A percentile compares a stretch with the other conserved stretches of the same genome.
Evolutionary conservation across 2,888 invertebrate genomes (phyloP).

Genomic region (Polydrusus pterygomalis): DNA sequence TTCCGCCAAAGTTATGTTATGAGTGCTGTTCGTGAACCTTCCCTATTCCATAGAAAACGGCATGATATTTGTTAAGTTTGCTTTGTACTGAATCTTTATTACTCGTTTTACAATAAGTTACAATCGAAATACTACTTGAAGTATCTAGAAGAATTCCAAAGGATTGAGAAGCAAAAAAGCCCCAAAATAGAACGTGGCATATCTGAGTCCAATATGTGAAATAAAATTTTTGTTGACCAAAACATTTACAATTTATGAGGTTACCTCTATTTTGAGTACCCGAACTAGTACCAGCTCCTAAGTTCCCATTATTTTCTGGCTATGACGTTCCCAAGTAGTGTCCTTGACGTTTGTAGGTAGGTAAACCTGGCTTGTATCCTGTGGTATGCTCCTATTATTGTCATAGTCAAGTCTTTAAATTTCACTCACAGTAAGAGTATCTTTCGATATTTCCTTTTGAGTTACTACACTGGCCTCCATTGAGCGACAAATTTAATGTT

Average conservation of each 20-base stretch:
- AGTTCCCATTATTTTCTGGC: no score
- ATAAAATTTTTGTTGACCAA: constrained; percentile 13
- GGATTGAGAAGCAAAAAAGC: not conserved
- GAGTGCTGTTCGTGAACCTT: not conserved
- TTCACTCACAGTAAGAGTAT: constrained; percentile 5
- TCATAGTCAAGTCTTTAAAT: not conserved
- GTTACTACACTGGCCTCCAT: constrained; percentile 30
- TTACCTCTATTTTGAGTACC: constrained; percentile 19
- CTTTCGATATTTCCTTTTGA: constrained; percentile 38
- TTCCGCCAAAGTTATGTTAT: not conserved
- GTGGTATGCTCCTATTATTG: not conserved
- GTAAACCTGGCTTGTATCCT: not conserved
- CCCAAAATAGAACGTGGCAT: constrained; percentile 18
- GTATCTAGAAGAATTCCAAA: constrained; percentile 8
- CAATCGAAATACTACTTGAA: not conserved
- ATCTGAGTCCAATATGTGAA: constrained; percentile 6
- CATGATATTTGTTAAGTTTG: not conserved
- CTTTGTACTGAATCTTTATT: not conserved
- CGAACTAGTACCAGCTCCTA: no score
- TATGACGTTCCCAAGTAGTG: no score
- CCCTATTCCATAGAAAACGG: not conserved
- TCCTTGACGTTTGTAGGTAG: not conserved
- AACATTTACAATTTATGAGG: not conserved
- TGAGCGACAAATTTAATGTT: constrained; percentile 45
- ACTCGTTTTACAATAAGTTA: not conserved